Conservation (phyloP, 2,113 vertebrate genomes). For the Octodon degus region DNA sequence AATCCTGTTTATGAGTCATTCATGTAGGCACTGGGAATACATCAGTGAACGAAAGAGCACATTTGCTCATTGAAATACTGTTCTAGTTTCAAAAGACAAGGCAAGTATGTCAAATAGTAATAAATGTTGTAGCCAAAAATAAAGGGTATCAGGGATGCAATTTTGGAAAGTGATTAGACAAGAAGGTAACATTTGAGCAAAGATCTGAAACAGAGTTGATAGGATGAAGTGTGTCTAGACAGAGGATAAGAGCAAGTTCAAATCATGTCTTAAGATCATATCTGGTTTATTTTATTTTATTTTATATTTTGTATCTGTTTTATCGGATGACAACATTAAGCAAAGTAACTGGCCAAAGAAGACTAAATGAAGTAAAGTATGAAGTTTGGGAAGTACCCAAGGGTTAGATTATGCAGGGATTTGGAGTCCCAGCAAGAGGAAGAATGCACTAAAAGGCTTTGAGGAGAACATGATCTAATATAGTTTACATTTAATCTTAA, state of each 20-base stretch:
- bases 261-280: background rate
- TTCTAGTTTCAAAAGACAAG: background rate
- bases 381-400: background rate
- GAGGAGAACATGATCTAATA: conserved; percentile 26
- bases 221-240: background rate
- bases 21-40: background rate
- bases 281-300: background rate
- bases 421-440: background rate
- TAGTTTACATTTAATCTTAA: conserved; percentile 48
- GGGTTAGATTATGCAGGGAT: background rate
- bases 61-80: background rate
- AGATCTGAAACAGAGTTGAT: conserved; percentile 12
- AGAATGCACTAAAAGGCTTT: conserved; percentile 12
- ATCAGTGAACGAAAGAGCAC: background rate
- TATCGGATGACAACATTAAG: background rate
- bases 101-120: background rate
- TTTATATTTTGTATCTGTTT: background rate
- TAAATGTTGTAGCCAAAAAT: conserved; percentile 26
- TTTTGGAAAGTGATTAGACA: conserved; percentile 46
- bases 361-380: background rate
- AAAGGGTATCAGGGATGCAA: background rate
- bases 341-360: background rate
- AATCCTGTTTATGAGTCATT: background rate
- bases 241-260: background rate
- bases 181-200: conserved; percentile 42